phyloP scores from a whole-genome alignment of 1,140 invertebrate species.

The Euschistus heros region DNA sequence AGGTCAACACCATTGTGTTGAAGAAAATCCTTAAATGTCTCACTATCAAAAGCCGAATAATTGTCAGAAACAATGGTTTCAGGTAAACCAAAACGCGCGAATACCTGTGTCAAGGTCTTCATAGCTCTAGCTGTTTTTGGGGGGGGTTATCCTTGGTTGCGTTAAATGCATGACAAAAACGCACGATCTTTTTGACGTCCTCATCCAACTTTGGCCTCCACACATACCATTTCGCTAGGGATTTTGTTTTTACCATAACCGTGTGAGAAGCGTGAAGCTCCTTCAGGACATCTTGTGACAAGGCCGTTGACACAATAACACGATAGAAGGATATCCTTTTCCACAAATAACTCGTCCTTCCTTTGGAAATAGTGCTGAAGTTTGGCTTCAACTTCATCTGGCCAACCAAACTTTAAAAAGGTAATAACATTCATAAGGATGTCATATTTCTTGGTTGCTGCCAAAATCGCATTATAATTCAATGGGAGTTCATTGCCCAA shows the following conservation, averaged over 20 bases:
- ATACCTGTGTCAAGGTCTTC: background rate
- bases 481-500: no score
- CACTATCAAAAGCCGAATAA: slow-evolving; percentile 10
- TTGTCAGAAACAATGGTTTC: no score
- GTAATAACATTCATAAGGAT: background rate
- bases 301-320: slow-evolving; percentile 29
- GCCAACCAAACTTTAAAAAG: background rate
- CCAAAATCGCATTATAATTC: no score
- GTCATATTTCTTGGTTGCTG: background rate
- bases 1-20: slow-evolving; percentile 12
- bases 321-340: no score
- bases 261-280: slow-evolving; percentile 23
- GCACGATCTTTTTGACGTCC: slow-evolving; percentile 34
- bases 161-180: slow-evolving; percentile 23
- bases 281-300: slow-evolving; percentile 32
- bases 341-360: background rate
- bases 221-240: slow-evolving; percentile 32
- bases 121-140: background rate
- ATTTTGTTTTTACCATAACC: slow-evolving; percentile 35
- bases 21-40: background rate
- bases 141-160: background rate
- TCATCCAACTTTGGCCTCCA: slow-evolving; percentile 35
- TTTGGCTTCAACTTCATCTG: background rate
- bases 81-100: background rate
- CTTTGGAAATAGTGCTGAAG: background rate